Percentiles rank a stretch among this genome's conserved stretches.
phyloP scores from a whole-genome alignment of 2,888 invertebrate species.

The Aproaerema taeniolella region DNA sequence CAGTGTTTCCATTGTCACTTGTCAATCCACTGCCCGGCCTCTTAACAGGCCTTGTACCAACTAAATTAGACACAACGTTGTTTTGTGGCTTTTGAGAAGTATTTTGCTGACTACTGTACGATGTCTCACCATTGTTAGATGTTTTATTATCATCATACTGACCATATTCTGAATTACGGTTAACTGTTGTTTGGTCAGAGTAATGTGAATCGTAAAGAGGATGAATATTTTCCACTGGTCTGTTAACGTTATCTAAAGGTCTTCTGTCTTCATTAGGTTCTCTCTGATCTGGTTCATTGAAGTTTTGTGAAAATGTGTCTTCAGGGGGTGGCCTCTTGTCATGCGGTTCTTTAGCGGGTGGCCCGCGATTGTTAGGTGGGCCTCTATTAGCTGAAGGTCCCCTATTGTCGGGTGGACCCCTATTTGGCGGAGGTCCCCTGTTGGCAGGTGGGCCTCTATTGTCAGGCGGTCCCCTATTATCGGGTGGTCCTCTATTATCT shows the following conservation, averaged over 20 bases:
- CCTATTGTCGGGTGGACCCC: background rate
- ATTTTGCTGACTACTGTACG: background rate
- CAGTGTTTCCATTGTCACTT: background rate
- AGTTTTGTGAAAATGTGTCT: too few relatives aligned
- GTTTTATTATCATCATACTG: too few relatives aligned
- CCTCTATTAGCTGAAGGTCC: background rate
- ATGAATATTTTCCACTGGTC: too few relatives aligned
- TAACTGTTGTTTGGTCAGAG: too few relatives aligned
- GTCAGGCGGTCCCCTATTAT: constrained; percentile 8
- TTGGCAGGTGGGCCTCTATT: constrained; percentile 4
- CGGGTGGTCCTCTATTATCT: constrained; percentile 8
- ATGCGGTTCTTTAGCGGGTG: constrained; percentile 4
- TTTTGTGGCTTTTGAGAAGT: too few relatives aligned
- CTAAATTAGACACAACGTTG: too few relatives aligned
- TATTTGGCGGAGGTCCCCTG: background rate
- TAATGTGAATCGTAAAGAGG: too few relatives aligned
- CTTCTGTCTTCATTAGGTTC: constrained; percentile 4
- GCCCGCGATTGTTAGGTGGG: constrained; percentile 5
- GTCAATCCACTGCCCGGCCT: too few relatives aligned
- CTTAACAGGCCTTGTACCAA: too few relatives aligned
- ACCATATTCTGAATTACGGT: too few relatives aligned
- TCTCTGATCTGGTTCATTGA: constrained; percentile 4
- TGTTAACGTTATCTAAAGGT: too few relatives aligned
- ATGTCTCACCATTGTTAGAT: too few relatives aligned
- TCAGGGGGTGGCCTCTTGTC: constrained; percentile 3